These are phyloP conservation scores for Calypte anna DNA, from an alignment of 2,113 vertebrate species.

Conservation along the genomic window DNA sequence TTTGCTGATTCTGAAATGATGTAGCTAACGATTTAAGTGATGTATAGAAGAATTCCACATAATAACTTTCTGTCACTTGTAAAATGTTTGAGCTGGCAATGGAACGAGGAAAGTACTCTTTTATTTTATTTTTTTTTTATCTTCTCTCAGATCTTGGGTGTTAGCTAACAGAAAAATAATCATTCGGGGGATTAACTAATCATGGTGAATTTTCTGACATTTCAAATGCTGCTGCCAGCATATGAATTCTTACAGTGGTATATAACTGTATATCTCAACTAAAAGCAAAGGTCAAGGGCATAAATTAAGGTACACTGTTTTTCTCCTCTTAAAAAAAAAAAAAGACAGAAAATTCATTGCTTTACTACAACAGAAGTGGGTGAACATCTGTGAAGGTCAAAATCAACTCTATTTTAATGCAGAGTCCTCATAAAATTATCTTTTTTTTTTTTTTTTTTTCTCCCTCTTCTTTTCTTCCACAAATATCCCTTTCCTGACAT, in stretches of 20 bases:
- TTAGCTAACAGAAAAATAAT: conserved; percentile 65
- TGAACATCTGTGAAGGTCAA: conserved; percentile 52
- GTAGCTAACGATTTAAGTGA: conserved; percentile 61
- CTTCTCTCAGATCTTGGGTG: conserved; percentile 28
- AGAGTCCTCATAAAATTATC: background rate
- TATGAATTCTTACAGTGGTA: conserved; percentile 65
- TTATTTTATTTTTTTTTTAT: background rate
- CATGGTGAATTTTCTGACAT: conserved; percentile 69
- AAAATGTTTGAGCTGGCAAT: conserved; percentile 50
- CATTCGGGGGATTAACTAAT: conserved; percentile 71
- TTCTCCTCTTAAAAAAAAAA: conserved; percentile 38
- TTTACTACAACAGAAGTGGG: conserved; percentile 53
- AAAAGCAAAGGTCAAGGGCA: conserved; percentile 77
- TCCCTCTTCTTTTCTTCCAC: background rate
- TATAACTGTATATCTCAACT: conserved; percentile 69
- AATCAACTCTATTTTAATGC: conserved; percentile 31
- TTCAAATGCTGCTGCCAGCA: conserved; percentile 69
- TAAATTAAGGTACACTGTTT: conserved; percentile 75
- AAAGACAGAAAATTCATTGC: background rate
- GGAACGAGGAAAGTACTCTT: conserved; percentile 32
- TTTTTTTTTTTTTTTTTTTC: background rate
- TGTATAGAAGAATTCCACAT: conserved; percentile 45
- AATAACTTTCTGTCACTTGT: conserved; percentile 55
- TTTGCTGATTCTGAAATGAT: conserved; percentile 54
- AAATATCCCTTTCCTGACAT: background rate